phyloP scores from a whole-genome alignment of 2,888 invertebrate species.

The Melanotus villosus region DNA sequence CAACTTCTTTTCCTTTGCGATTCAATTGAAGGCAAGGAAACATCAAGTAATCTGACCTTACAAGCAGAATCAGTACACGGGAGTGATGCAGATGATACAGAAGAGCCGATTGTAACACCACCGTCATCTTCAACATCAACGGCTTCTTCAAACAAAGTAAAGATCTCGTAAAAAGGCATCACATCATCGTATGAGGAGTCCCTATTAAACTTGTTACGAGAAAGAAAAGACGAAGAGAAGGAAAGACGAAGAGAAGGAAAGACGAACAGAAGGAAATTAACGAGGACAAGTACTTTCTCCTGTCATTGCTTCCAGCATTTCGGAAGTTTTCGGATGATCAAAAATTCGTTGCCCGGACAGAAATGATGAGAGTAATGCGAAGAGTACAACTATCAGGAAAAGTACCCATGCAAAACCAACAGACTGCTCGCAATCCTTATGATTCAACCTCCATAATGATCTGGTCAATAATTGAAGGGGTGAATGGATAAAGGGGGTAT shows the following conservation, averaged over 20 bases:
- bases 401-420: too few species aligned
- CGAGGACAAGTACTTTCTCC: slow-evolving; percentile 14
- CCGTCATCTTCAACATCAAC: too few species aligned
- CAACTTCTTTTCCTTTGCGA: slow-evolving; percentile 42
- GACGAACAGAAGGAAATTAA: neutral
- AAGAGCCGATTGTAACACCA: too few species aligned
- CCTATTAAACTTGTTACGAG: slow-evolving; percentile 13
- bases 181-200: neutral
- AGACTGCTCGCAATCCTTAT: too few species aligned
- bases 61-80: too few species aligned
- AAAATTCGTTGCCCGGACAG: slow-evolving; percentile 18
- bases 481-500: too few species aligned
- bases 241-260: slow-evolving; percentile 5
- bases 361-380: slow-evolving; percentile 14
- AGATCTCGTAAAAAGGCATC: neutral
- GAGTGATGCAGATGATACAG: too few species aligned
- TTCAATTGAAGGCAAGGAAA: slow-evolving; percentile 10
- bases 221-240: slow-evolving; percentile 15
- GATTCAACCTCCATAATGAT: too few species aligned
- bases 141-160: too few species aligned
- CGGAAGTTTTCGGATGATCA: neutral
- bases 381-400: slow-evolving; percentile 10
- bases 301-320: slow-evolving; percentile 20
- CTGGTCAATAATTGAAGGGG: too few species aligned
- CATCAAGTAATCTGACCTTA: neutral